Percentiles rank a stretch among this genome's conserved stretches.
phyloP scores from a whole-genome alignment of 2,797 vertebrate species.

The Gobionotothen gibberifrons region DNA sequence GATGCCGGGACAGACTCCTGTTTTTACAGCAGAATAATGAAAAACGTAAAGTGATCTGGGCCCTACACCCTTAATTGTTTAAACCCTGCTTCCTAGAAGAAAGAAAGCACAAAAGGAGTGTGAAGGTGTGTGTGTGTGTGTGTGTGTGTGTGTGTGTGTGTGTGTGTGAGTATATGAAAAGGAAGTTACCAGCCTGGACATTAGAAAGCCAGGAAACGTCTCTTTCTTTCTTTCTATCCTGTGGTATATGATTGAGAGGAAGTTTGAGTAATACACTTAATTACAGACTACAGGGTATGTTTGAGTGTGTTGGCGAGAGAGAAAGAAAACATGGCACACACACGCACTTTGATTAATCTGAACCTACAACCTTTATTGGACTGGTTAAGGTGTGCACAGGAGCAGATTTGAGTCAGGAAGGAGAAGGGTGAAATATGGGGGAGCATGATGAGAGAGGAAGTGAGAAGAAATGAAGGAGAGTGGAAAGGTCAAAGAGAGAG shows the following conservation, averaged over 20 bases:
- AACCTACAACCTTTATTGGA: conserved; percentile 84
- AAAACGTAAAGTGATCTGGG: conserved; percentile 40
- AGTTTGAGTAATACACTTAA: conserved; percentile 30
- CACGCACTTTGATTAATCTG: conserved; percentile 64
- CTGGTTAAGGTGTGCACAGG: conserved; percentile 76
- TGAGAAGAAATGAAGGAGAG: conserved; percentile 61
- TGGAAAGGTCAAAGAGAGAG: conserved; percentile 63
- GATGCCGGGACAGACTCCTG: conserved; percentile 30
- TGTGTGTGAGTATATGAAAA: conserved; percentile 27
- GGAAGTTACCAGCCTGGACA: conserved; percentile 60
- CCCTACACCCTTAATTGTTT: conserved; percentile 61
- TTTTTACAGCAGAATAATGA: conserved; percentile 50
- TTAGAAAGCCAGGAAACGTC: conserved; percentile 74
- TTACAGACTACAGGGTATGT: conserved; percentile 1
- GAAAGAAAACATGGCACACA: conserved; percentile 40
- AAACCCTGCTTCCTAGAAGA: conserved; percentile 43
- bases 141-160: conserved; percentile 20
- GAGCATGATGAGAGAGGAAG: conserved; percentile 53
- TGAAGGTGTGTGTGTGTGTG: conserved; percentile 21
- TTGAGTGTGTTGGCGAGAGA: neutral
- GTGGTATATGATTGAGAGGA: conserved; percentile 55
- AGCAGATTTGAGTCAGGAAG: conserved; percentile 67
- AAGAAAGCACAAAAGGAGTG: conserved; percentile 24
- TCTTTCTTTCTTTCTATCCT: conserved; percentile 67
- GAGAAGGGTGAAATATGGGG: conserved; percentile 53